These are phyloP conservation scores for Cristatella mucedo DNA, from an alignment of 2,888 invertebrate genomes.

Conservation along the genomic window DNA sequence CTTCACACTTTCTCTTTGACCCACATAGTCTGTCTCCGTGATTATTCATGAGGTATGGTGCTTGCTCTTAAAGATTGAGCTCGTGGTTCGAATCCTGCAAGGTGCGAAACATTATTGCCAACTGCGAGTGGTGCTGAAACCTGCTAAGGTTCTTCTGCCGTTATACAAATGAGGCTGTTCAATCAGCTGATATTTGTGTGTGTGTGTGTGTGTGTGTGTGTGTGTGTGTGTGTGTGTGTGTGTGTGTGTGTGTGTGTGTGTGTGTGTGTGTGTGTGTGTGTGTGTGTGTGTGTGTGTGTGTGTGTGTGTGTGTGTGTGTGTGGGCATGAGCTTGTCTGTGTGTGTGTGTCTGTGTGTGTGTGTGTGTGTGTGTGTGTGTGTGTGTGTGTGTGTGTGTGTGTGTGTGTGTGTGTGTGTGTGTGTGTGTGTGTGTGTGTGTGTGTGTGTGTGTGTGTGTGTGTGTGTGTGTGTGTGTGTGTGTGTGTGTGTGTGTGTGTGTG, in stretches of 20 bases:
- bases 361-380: not conserved
- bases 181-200: too few species aligned
- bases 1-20: too few species aligned
- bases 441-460: constrained; percentile 6
- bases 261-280: constrained; percentile 9
- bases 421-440: constrained; percentile 7
- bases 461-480: constrained; percentile 7
- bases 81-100: too few species aligned
- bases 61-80: too few species aligned
- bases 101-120: too few species aligned
- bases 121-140: too few species aligned
- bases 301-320: constrained; percentile 1
- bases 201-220: constrained; percentile 8
- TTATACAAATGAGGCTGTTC: too few species aligned
- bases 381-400: not conserved
- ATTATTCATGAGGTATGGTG: too few species aligned
- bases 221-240: constrained; percentile 8
- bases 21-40: too few species aligned
- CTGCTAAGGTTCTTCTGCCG: too few species aligned
- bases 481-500: constrained; percentile 5
- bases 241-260: constrained; percentile 5
- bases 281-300: constrained; percentile 7
- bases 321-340: too few species aligned
- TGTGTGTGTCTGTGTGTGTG: not conserved
- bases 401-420: constrained; percentile 2